Evolutionary conservation across 1,140 invertebrate species (phyloP), one percentile per base, ranked within the genome.

Genomic region (Drosophila murphyi): DNA sequence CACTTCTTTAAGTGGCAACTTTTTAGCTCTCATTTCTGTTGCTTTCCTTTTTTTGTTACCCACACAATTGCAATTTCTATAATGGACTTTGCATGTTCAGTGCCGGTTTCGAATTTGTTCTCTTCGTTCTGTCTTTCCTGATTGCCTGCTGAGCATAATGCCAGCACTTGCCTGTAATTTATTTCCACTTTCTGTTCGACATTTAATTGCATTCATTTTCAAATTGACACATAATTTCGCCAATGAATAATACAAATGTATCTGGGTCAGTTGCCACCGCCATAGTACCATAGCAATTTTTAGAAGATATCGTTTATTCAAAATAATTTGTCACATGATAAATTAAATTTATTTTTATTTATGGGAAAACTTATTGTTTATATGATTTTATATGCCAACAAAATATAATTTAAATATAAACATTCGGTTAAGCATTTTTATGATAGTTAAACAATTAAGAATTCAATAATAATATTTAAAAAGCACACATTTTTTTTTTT

Each of bases 21-120:
- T 79, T 76, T 69, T 77, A 7, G 56, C 63, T 77, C 59, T 70
- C 59, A 43, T 43, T 43, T 43, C 10, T 8, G 3, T 35, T 52
- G 61, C 41, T 55, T 34, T 32, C 4, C 41, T 68, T 48, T 71
- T 56, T 52, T 72, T 63, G 48, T 62, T 61, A 47, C 50, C 72
- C 64, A 76, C 73, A 85, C 74, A 64, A 80, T 74, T 80, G 73
- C 73, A 80, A 77, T 85, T 80, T 80, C 59, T 76, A 69, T 88
- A 87, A 87, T 82, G 83, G 83, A 88, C 83, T 82, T 87, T 80
- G 83, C 83, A 87, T 87, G 83, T 82, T 65, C 71, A 87, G 73
- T 78, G 78, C 59, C 78, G 63, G 47, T 52, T 60, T 72, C 29
- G 28, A 51, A 56, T 57, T 67, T 72, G 32, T 41, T 59, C 63